phyloP scores from a whole-genome alignment of 2,113 vertebrate genomes.

The Toxotes chatareus region DNA sequence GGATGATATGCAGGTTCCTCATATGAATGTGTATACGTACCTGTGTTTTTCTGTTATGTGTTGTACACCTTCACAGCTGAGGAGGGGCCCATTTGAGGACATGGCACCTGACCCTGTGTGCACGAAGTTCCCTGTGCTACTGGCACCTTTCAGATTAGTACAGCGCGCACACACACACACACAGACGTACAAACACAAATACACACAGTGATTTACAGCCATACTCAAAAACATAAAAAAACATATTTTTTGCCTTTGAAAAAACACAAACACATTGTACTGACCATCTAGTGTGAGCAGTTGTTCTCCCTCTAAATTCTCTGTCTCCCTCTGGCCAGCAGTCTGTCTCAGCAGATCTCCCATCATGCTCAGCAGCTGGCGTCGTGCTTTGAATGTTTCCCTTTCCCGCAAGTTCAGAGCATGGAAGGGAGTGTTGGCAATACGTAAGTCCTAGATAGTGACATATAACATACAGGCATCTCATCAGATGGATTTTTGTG shows the following conservation, averaged over 20 bases:
- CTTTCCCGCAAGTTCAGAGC: conserved; percentile 77
- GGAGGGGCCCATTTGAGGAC: not conserved
- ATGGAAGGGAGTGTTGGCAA: conserved; percentile 85
- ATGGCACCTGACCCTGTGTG: not conserved
- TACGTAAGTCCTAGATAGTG: conserved; percentile 79
- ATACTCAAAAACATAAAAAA: conserved; percentile 11
- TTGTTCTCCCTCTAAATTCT: conserved; percentile 21
- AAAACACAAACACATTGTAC: conserved; percentile 7
- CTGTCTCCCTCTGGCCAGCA: conserved; percentile 59
- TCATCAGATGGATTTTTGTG: not conserved
- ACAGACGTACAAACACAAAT: not conserved
- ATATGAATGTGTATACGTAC: conserved; percentile 11
- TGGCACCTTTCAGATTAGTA: not conserved
- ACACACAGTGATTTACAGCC: not conserved
- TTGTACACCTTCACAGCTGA: not conserved
- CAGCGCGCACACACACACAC: not conserved
- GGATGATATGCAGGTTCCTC: not conserved
- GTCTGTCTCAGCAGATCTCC: conserved; percentile 75
- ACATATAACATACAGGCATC: not conserved
- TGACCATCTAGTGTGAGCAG: conserved; percentile 4
- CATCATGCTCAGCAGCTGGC: conserved; percentile 81
- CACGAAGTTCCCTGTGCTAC: not conserved
- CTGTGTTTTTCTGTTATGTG: not conserved
- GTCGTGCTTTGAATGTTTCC: conserved; percentile 75
- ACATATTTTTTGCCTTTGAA: not conserved